Evolutionary conservation across 2,113 vertebrate species (phyloP), one percentile per base, ranked within the genome.

Genomic region (Gallinago media): DNA sequence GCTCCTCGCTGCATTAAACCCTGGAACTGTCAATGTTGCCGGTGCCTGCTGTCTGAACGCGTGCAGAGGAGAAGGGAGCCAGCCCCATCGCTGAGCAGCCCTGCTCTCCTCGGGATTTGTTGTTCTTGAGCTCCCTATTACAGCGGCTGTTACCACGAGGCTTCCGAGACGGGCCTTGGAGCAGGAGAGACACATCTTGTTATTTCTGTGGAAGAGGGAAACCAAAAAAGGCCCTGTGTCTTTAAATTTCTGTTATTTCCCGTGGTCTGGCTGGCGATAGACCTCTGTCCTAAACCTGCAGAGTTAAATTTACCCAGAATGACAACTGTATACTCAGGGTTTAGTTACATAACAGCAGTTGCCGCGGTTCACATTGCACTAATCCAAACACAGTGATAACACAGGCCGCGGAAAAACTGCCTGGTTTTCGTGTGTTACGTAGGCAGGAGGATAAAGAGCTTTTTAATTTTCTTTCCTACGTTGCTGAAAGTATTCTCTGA

Each of bases 251-350:
- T 54, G 4, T 89, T 91, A 49, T 97, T 97, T 96, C 89, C 42
- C 62, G 27, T 85, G 96, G 96, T 75, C 94, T 96, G 94, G 96
- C 97, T 97, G 97, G 97, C 91, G 62, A 83, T 93, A 96, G 87
- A 88, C 93, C 96, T 94, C 97, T 95, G 92, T 97, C 96, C 98
- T 98, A 98, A 98, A 98, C 98, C 97, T 98, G 97, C 97, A 73
- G 97, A 98, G 97, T 98, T 98, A 98, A 98, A 98, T 98, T 98
- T 98, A 98, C 98, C 98, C 97, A 96, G 97, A 97, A 97, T 97
- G 97, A 98, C 98, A 98, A 98, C 98, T 97, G 97, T 98, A 98
- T 97, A 97, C 96, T 96, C 97, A 97, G 97, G 97, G 96, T 97
- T 98, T 97, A 96, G 97, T 98, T 98, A 98, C 97, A 95, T 98